These are phyloP conservation scores for Sarcophaga caerulescens DNA, from an alignment of 2,888 invertebrate species.

Conservation along the genomic window DNA sequence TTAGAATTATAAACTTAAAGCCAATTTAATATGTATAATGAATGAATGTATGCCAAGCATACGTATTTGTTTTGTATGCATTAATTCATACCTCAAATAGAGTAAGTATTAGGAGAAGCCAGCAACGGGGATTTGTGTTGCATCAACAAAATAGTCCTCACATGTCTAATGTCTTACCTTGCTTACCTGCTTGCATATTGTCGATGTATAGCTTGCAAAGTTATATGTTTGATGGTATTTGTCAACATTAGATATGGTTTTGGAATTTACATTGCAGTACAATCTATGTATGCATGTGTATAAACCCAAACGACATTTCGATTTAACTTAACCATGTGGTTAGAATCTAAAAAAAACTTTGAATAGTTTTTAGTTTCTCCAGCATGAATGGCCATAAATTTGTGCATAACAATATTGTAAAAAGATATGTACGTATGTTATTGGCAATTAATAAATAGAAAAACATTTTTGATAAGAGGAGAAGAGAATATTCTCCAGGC, in stretches of 20 bases:
- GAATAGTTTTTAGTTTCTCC: too few species aligned
- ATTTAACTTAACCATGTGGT: too few species aligned
- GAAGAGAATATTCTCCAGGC: too few species aligned
- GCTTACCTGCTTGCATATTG: background rate
- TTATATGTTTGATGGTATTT: background rate
- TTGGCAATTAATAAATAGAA: background rate
- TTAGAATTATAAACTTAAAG: too few species aligned
- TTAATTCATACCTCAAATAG: background rate
- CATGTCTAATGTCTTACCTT: background rate
- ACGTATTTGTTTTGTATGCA: background rate
- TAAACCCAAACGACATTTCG: too few species aligned
- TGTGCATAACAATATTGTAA: background rate
- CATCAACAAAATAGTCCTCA: background rate
- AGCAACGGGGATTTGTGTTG: too few species aligned
- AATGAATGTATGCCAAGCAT: background rate
- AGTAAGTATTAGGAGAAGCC: too few species aligned
- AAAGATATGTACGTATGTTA: too few species aligned
- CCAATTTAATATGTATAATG: too few species aligned
- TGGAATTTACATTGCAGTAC: background rate
- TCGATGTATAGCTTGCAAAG: background rate
- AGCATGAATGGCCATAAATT: background rate
- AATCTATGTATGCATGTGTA: too few species aligned
- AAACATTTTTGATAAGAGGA: background rate
- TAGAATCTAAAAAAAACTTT: too few species aligned
- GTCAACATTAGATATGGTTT: constrained; percentile 14